phyloP scores from a whole-genome alignment of 2,113 vertebrate species.

The Probosciger aterrimus region DNA sequence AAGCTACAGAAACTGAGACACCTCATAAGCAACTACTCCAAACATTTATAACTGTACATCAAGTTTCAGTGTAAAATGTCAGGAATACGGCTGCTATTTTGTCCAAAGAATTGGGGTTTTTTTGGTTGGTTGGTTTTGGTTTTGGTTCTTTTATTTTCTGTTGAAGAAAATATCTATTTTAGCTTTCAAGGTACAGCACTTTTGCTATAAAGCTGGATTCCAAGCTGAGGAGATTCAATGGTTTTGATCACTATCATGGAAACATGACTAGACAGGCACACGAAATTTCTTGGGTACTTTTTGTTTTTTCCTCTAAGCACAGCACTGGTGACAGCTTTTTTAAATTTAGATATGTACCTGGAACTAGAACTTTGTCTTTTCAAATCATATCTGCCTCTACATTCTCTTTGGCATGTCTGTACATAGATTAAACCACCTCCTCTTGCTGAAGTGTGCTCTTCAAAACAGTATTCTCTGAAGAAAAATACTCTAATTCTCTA shows the following conservation, averaged over 20 bases:
- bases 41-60: not conserved
- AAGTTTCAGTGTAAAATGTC: not conserved
- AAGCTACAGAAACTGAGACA: not conserved
- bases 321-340: not conserved
- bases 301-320: not conserved
- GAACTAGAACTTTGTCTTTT: constrained; percentile 13
- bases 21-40: not conserved
- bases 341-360: not conserved
- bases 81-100: not conserved
- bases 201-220: not conserved
- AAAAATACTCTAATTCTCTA: not conserved
- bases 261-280: not conserved
- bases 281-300: not conserved
- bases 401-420: not conserved
- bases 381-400: not conserved
- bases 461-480: not conserved
- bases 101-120: not conserved
- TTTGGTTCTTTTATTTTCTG: not conserved
- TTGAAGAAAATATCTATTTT: not conserved
- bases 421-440: not conserved
- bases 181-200: not conserved
- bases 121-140: not conserved
- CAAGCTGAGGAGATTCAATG: not conserved
- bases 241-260: not conserved
- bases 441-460: not conserved